Evolutionary conservation across 2,113 vertebrate species (phyloP).

Genomic region (Oryzias javanicus): DNA sequence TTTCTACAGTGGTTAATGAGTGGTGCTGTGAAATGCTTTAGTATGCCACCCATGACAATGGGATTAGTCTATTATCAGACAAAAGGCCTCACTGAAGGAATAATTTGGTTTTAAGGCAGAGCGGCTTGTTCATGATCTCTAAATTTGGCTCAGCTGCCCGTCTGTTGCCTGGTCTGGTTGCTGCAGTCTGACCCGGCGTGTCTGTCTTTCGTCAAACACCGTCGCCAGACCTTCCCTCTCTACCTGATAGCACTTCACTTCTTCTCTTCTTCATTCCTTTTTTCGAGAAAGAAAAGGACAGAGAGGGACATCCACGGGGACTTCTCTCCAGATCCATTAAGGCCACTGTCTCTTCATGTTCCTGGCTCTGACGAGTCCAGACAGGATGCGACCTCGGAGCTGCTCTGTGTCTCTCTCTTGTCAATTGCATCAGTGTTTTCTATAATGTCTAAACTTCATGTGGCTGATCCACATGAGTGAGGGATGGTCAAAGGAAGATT

Average conservation of each 20-base stretch:
- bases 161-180: slow-evolving; percentile 1
- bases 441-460: slow-evolving; percentile 17
- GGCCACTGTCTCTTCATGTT: slow-evolving; percentile 31
- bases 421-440: slow-evolving; percentile 37
- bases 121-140: slow-evolving; percentile 44
- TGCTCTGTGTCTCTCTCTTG: slow-evolving; percentile 7
- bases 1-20: slow-evolving; percentile 75
- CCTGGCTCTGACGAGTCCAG: slow-evolving; percentile 47
- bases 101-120: slow-evolving; percentile 54
- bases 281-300: slow-evolving; percentile 25
- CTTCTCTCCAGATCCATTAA: slow-evolving; percentile 43
- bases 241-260: neutral
- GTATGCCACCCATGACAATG: slow-evolving; percentile 63
- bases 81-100: slow-evolving; percentile 51
- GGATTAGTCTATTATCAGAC: slow-evolving; percentile 76
- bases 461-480: slow-evolving; percentile 16
- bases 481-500: slow-evolving; percentile 41
- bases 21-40: slow-evolving; percentile 47
- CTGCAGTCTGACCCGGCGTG: slow-evolving; percentile 17
- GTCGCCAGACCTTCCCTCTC: slow-evolving; percentile 13
- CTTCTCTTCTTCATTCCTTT: neutral
- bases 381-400: slow-evolving; percentile 45
- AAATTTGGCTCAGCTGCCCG: slow-evolving; percentile 49
- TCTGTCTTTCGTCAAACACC: slow-evolving; percentile 20
- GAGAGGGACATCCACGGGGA: slow-evolving; percentile 29